Evolutionary conservation across 2,113 vertebrate species (phyloP).

Genomic region (Siphamia tubifer): DNA sequence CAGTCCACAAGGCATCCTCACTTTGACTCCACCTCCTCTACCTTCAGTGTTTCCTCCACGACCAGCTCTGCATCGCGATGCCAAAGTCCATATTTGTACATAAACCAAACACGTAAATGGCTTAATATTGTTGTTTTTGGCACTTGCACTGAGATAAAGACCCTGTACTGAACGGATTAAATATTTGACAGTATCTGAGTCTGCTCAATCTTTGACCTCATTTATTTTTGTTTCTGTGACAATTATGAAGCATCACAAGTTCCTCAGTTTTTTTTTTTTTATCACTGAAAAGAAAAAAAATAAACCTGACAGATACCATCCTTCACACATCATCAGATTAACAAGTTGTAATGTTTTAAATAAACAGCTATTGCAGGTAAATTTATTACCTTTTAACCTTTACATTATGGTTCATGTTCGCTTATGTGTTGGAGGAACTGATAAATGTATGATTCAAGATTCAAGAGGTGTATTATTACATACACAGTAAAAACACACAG

Average conservation of each 20-base stretch:
- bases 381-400: too few relatives aligned
- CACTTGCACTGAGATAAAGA: constrained; percentile 79
- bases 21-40: background rate
- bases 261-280: background rate
- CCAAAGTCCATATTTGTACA: constrained; percentile 68
- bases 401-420: too few relatives aligned
- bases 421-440: too few relatives aligned
- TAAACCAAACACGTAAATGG: constrained; percentile 55
- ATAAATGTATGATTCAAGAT: too few relatives aligned
- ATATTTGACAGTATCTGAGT: constrained; percentile 65
- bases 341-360: too few relatives aligned
- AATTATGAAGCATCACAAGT: background rate
- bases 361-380: too few relatives aligned
- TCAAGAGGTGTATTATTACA: too few relatives aligned
- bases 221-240: background rate
- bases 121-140: constrained; percentile 67
- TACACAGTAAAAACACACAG: too few relatives aligned
- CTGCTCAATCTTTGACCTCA: background rate
- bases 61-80: constrained; percentile 38
- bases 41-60: constrained; percentile 40
- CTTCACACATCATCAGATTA: background rate
- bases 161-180: constrained; percentile 78
- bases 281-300: background rate
- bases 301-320: background rate
- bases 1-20: background rate